Percentiles rank a stretch among this genome's conserved stretches.
phyloP scores from a whole-genome alignment of 1,140 invertebrate species.

The Pseudomyrmex dendroicus region DNA sequence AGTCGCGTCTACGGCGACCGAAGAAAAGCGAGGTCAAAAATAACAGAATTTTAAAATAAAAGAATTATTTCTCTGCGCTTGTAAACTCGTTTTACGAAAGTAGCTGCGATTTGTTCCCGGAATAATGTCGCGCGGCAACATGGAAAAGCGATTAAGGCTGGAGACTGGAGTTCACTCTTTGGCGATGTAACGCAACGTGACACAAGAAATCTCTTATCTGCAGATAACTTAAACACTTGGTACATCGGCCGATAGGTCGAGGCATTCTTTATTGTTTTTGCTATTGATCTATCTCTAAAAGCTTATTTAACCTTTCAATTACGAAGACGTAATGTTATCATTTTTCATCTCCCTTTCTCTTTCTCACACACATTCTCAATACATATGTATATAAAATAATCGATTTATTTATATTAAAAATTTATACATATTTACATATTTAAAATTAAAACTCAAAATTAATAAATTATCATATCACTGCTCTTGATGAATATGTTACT shows the following conservation, averaged over 20 bases:
- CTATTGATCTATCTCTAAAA: not conserved
- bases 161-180: constrained; percentile 44
- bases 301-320: constrained; percentile 4
- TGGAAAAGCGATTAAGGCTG: constrained; percentile 53
- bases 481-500: not conserved
- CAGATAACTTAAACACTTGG: constrained; percentile 24
- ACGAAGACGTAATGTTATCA: not conserved
- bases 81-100: constrained; percentile 43
- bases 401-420: no score
- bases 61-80: constrained; percentile 43
- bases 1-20: not conserved
- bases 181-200: constrained; percentile 48
- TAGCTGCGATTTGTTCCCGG: constrained; percentile 53
- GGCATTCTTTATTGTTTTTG: not conserved
- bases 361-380: no score
- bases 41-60: constrained; percentile 41
- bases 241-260: not conserved
- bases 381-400: no score
- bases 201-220: constrained; percentile 45
- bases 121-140: constrained; percentile 49
- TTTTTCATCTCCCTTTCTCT: not conserved
- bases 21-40: not conserved
- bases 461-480: no score
- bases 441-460: no score
- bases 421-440: no score